These are phyloP conservation scores for Myotis brandtii DNA, from an alignment of 2,113 vertebrate genomes.

Conservation along the genomic window DNA sequence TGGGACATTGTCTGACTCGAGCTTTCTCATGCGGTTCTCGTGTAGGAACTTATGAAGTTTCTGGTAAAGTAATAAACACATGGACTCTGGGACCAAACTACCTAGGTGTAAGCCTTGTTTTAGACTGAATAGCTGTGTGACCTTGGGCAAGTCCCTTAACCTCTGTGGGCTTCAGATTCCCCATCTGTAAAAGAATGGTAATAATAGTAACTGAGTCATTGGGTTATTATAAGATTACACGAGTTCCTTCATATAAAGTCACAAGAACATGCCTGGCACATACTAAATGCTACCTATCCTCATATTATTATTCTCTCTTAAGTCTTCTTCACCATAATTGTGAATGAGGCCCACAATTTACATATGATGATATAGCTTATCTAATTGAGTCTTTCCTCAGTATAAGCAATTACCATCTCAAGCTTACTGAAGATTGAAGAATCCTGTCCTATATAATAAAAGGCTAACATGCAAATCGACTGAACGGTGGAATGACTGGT, in stretches of 20 bases:
- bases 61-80: background rate
- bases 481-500: too few relatives aligned
- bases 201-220: background rate
- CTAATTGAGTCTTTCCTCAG: background rate
- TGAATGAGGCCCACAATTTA: background rate
- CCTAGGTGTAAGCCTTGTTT: background rate
- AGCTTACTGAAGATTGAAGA: background rate
- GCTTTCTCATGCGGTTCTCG: background rate
- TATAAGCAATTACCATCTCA: background rate
- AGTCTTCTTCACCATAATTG: background rate
- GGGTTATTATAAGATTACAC: background rate
- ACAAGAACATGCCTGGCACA: background rate
- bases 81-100: background rate
- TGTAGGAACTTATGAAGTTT: background rate
- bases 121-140: background rate
- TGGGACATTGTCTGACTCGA: slow-evolving; percentile 77
- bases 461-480: too few relatives aligned
- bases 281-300: background rate
- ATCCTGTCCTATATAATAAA: background rate
- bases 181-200: background rate
- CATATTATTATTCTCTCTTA: background rate
- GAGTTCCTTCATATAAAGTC: background rate
- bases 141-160: background rate
- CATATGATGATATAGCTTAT: background rate
- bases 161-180: background rate